Evolutionary conservation across 2,797 vertebrate species (phyloP).

Genomic region (Manis javanica): DNA sequence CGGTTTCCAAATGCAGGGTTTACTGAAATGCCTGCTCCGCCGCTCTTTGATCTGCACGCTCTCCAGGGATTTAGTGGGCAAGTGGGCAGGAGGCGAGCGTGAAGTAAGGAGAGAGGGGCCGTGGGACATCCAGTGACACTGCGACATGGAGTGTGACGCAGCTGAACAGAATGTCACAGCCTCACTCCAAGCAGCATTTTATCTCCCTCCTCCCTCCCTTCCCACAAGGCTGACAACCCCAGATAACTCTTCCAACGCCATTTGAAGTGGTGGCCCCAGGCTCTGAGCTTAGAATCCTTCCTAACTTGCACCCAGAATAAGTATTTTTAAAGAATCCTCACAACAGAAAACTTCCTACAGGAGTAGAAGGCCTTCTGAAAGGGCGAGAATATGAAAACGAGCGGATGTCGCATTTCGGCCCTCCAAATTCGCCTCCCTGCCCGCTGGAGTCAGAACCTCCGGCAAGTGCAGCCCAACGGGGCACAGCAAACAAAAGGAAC

Average conservation of each 20-base stretch:
- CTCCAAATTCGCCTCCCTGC: not conserved
- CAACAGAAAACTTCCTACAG: not conserved
- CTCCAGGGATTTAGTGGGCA: not conserved
- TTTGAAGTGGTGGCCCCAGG: not conserved
- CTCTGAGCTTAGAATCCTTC: not conserved
- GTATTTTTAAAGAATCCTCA: not conserved
- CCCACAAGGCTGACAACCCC: not conserved
- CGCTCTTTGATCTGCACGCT: not conserved
- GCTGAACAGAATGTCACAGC: not conserved
- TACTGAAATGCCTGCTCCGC: not conserved
- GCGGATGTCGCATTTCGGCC: not conserved
- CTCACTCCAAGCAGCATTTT: not conserved
- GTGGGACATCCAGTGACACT: not conserved
- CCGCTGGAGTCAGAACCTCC: not conserved
- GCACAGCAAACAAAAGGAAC: not conserved
- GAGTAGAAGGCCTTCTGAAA: not conserved
- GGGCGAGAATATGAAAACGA: not conserved
- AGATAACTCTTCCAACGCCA: not conserved
- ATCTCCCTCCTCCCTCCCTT: not conserved
- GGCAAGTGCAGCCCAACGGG: not conserved
- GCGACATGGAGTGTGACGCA: not conserved
- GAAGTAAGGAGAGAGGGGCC: not conserved
- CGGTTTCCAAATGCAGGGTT: slow-evolving; percentile 3
- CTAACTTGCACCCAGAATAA: not conserved
- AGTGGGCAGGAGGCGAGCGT: not conserved